Evolutionary conservation across 2,888 invertebrate genomes (phyloP), one percentile per base, ranked within the genome.

Genomic region (Galeruca laticollis): DNA sequence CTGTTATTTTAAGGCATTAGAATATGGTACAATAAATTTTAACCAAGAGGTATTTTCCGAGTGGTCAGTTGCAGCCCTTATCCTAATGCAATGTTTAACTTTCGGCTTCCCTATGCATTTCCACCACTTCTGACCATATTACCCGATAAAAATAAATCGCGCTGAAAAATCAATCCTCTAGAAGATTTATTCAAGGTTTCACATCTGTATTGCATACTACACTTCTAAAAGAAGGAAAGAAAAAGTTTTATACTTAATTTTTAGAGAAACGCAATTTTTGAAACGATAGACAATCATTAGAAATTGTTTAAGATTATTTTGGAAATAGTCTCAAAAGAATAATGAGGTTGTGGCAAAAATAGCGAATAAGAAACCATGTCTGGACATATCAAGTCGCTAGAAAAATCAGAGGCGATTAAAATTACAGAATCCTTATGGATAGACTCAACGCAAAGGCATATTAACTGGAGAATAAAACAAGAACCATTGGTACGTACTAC

Each of bases 31-130:
- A 31, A 57, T 57, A 33, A 33, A 57, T 57, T 61, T 31, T 21
- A 1, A 9, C n/a, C 61, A 49, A 60, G 37, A 13, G 31, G 33
- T 57, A 13, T 54, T n/a, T 54, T 54, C 54, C 31, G 31, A 54
- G 31, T 54, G 54, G 54, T 54, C 54, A 54, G 54, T n/a, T 54
- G n/a, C 31, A 54, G 8, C 31, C 54, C 26, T 21, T 26, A 18
- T 47, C 37, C 18, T 65, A 65, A 65, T 65, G 49, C 57, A 65
- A 57, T 57, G 65, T 65, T 65, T 65, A 65, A 65, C 43, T 65
- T 65, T 56, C 47, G 57, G 57, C 26, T 65, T 57, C 47, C 65
- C 57, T 43, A 49, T 68, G 56, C 52, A 62, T 31, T 68, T 63
- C 59, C n/a, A 31, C 54, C n/a, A 54, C 54, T 54, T 54, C 54